Evolutionary conservation across 2,113 vertebrate genomes (phyloP).

Genomic region (Meriones unguiculatus): DNA sequence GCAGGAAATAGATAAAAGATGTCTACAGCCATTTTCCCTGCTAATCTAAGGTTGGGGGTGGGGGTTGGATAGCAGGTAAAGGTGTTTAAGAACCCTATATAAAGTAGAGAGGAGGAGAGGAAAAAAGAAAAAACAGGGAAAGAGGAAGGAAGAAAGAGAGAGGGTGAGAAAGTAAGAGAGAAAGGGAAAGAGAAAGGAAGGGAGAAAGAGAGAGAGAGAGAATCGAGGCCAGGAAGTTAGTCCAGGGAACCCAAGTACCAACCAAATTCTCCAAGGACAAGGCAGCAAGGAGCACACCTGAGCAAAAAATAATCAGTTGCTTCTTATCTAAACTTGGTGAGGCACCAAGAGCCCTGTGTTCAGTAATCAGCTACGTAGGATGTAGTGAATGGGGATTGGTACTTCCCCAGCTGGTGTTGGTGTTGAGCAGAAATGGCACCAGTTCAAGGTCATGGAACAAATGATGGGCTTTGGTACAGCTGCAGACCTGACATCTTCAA

Average conservation of each 20-base stretch:
- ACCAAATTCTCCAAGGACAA: background rate
- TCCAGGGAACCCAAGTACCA: background rate
- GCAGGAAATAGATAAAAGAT: no score
- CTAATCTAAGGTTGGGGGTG: no score
- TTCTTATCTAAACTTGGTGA: background rate
- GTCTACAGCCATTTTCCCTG: no score
- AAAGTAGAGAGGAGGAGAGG: background rate
- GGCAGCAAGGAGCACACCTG: background rate
- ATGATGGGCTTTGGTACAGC: background rate
- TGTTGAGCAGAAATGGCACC: background rate
- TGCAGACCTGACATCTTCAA: background rate
- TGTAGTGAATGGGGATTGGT: background rate
- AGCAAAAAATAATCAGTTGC: background rate
- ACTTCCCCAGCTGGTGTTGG: background rate
- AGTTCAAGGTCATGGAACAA: background rate
- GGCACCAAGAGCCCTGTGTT: background rate
- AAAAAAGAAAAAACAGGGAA: background rate
- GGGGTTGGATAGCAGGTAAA: no score
- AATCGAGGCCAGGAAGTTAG: background rate
- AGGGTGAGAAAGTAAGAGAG: rapidly evolving
- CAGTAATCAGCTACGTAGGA: slow-evolving; percentile 1
- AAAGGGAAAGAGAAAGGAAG: background rate
- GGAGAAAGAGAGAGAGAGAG: background rate
- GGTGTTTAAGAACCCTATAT: no score
- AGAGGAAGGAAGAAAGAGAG: background rate